Conservation (phyloP, 2,888 invertebrate genomes). For the Omphaloscelis lunosa region DNA sequence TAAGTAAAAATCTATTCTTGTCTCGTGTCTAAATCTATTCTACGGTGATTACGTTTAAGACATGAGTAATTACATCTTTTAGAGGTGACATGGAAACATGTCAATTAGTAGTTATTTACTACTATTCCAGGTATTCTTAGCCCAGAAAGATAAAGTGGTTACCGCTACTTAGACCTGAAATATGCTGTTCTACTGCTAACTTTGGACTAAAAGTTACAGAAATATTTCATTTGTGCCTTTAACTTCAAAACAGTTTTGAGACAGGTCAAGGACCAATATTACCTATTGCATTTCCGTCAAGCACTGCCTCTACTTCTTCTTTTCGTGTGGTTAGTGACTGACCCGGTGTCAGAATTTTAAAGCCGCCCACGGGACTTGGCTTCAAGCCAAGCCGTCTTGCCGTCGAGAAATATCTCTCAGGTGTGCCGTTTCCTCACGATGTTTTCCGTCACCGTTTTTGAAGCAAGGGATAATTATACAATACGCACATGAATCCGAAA, state of each 20-base stretch:
- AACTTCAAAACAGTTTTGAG: not conserved
- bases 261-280: not conserved
- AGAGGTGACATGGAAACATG: not conserved
- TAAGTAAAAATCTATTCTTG: slow-evolving; percentile 27
- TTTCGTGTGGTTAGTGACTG: too few species aligned
- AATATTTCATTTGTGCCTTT: not conserved
- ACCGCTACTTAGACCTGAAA: not conserved
- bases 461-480: too few species aligned
- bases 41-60: not conserved
- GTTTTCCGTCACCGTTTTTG: too few species aligned
- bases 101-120: not conserved
- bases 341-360: too few species aligned
- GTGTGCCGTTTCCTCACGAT: too few species aligned
- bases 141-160: not conserved
- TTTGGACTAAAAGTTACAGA: too few species aligned
- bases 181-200: not conserved
- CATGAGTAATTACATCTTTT: not conserved
- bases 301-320: too few species aligned
- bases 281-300: not conserved
- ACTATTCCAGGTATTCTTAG: not conserved
- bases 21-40: too few species aligned
- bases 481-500: too few species aligned
- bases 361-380: too few species aligned
- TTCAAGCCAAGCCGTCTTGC: too few species aligned
- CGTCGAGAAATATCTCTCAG: too few species aligned